Evolutionary conservation across 2,797 vertebrate species (phyloP), one percentile per base, ranked within the genome.

Genomic region (Ceryle rudis): DNA sequence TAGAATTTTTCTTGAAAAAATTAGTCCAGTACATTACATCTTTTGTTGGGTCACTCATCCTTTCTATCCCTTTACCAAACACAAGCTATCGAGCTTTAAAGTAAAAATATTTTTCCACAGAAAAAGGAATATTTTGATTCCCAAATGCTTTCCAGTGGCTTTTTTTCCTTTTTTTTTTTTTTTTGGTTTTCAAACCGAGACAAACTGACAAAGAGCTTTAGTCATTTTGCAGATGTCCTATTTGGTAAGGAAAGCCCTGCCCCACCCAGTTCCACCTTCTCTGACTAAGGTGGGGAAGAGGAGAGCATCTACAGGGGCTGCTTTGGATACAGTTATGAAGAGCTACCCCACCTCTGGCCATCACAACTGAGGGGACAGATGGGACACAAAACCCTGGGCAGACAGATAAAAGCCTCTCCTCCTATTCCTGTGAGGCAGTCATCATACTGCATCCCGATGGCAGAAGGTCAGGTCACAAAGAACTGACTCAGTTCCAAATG

Each of bases 291-390:
- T 4, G 10, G 23, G 22, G 20, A 61, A 71, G 49, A 94, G 22
- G 23, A 73, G 42, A 82, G 9, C 33, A 51, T 41, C 52, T 77
- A n/a, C 15, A 70, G 25, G 28, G 10, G n/a, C 22, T 85, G 69
- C 75, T 91, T 60, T 80, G 35, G 55, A 49, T 67, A 37, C 0
- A 0, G 21, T 7, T 42, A 51, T 3, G 5, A 79, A 41, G 35
- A 70, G 31, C 13, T 69, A 64, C 14, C 25, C 25, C 16, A 51
- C 2, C 13, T 39, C n/a, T 85, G 49, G 41, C 31, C 33, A 42
- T 41, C 52, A 47, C 0, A 0, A 11, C 54, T 12, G 1, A 1
- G 10, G 13, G 47, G 55, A 44, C 3, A 6, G 54, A 54, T 6
- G 12, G 65, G 23, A 81, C 41, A 64, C 25, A 85, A 80, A 91